These are phyloP conservation scores for Drosophila kanapiae DNA, from an alignment of 1,140 invertebrate species.

Conservation along the genomic window DNA sequence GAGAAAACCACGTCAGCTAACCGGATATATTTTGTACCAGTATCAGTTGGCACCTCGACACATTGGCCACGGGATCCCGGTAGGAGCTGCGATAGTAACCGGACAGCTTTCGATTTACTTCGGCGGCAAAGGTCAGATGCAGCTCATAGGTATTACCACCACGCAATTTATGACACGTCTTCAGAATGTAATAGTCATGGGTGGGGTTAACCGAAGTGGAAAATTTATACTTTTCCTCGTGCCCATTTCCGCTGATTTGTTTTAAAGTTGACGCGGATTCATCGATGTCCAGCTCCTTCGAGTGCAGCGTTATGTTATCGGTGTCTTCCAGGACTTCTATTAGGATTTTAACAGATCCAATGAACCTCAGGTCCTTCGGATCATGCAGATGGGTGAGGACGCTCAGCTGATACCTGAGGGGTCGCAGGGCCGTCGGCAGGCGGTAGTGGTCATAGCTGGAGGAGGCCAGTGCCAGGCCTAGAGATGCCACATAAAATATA, in stretches of 20 bases:
- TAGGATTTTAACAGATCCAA: conserved; percentile 87
- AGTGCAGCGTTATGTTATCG: conserved; percentile 89
- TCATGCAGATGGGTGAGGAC: conserved; percentile 88
- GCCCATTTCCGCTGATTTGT: not conserved
- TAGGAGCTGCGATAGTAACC: conserved; percentile 94
- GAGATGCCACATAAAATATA: conserved; percentile 26
- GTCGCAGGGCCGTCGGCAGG: conserved; percentile 88
- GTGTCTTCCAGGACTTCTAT: conserved; percentile 86
- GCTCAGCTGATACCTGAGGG: conserved; percentile 89
- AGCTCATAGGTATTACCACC: conserved; percentile 87
- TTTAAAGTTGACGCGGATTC: conserved; percentile 3
- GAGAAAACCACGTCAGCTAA: not conserved
- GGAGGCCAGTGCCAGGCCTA: conserved; percentile 27
- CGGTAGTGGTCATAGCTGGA: conserved; percentile 85
- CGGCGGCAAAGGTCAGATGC: conserved; percentile 88
- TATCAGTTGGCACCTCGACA: conserved; percentile 87
- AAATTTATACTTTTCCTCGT: conserved; percentile 83
- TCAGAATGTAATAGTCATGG: conserved; percentile 88
- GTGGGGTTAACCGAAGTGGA: conserved; percentile 46
- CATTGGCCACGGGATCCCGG: conserved; percentile 86
- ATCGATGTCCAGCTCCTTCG: conserved; percentile 61
- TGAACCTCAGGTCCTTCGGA: conserved; percentile 67
- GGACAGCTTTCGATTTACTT: conserved; percentile 87
- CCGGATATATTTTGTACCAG: not conserved
- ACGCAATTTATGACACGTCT: conserved; percentile 86